Evolutionary conservation across 2,113 vertebrate genomes (phyloP).

Genomic region (Apteryx mantelli): DNA sequence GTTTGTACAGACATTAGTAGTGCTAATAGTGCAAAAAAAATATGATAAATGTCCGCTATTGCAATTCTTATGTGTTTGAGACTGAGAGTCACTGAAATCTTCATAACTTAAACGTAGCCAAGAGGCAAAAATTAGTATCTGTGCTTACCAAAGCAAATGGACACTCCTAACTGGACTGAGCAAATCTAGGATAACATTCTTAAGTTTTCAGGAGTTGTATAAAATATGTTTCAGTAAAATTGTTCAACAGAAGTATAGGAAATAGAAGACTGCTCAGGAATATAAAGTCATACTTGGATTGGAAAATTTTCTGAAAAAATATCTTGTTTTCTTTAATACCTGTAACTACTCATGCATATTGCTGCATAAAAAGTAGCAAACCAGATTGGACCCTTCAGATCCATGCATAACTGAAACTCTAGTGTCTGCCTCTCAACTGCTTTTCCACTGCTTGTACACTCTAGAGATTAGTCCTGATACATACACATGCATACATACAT

Average conservation of each 20-base stretch:
- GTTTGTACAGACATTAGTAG: not conserved
- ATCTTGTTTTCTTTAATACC: not conserved
- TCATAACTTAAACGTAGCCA: not conserved
- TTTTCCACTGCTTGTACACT: not conserved
- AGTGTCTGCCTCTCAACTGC: not conserved
- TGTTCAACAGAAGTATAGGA: not conserved
- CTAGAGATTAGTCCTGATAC: not conserved
- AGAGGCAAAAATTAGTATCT: not conserved
- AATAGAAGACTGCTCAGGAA: not conserved
- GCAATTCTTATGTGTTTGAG: not conserved
- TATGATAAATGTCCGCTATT: not conserved
- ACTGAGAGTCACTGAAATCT: not conserved
- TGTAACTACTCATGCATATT: not conserved
- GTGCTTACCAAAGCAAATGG: slow-evolving; percentile 2
- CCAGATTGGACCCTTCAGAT: not conserved
- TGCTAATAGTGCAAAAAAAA: slow-evolving; percentile 5
- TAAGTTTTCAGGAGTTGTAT: not conserved
- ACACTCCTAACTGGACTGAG: not conserved
- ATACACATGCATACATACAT: not conserved
- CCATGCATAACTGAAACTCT: not conserved
- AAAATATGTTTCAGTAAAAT: not conserved
- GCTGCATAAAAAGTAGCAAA: not conserved
- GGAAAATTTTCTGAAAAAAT: not conserved
- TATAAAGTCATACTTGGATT: not conserved
- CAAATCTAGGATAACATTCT: slow-evolving; percentile 4